phyloP scores from a whole-genome alignment of 2,113 vertebrate species.

The Plecotus auritus region DNA sequence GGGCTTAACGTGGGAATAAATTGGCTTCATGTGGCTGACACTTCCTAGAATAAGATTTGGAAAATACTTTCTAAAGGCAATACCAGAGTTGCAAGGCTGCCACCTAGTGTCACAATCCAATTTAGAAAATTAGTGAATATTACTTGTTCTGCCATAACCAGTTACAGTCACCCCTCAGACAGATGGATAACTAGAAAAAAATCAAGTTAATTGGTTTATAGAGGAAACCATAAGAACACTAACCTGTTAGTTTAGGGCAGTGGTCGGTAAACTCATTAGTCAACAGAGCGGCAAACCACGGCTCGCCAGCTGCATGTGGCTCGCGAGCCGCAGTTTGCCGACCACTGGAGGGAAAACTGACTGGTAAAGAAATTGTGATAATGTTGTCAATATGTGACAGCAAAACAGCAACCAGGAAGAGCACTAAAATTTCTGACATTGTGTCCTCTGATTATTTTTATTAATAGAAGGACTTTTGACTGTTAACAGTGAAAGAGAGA shows the following conservation, averaged over 20 bases:
- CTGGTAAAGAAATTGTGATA: not conserved
- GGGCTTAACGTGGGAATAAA: not conserved
- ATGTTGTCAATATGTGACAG: not conserved
- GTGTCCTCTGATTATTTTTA: not conserved
- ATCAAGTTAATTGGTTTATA: not conserved
- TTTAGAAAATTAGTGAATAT: constrained; percentile 9
- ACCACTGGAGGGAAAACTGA: not conserved
- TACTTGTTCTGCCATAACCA: not conserved
- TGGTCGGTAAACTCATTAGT: too few relatives aligned
- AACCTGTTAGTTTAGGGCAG: not conserved
- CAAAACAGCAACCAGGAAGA: not conserved
- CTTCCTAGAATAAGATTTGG: not conserved
- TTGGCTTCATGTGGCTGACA: not conserved
- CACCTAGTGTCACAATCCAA: not conserved
- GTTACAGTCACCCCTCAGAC: not conserved
- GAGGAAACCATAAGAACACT: not conserved
- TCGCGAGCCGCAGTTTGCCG: too few relatives aligned
- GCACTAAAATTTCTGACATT: not conserved
- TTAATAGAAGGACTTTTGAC: not conserved
- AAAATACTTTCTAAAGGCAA: not conserved
- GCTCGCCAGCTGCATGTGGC: too few relatives aligned
- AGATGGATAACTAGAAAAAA: not conserved
- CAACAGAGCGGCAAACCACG: too few relatives aligned
- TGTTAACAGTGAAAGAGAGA: not conserved
- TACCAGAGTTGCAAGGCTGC: not conserved